Conservation (phyloP, 1,140 invertebrate genomes). For the Ceratoteleas bidentatus region DNA sequence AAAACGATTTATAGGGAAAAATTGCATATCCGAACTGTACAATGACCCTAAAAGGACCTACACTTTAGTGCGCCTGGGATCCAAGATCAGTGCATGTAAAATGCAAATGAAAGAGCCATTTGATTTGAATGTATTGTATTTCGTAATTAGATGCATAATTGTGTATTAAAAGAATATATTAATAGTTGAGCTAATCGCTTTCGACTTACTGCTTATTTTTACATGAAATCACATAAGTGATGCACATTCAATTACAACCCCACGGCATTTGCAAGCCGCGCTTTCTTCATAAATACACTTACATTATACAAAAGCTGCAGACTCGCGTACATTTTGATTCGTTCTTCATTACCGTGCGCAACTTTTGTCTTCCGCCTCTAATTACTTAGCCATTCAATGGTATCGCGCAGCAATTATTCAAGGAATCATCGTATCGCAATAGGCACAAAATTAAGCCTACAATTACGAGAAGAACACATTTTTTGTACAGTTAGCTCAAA, state of each 20-base stretch:
- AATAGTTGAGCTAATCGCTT: slow-evolving; percentile 64
- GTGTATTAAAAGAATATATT: slow-evolving; percentile 45
- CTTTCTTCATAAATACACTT: slow-evolving; percentile 38
- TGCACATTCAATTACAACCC: slow-evolving; percentile 39
- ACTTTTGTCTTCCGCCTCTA: not conserved
- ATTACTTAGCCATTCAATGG: not conserved
- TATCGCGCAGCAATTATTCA: not conserved
- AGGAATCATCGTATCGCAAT: too few relatives aligned
- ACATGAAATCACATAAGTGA: slow-evolving; percentile 47
- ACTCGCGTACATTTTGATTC: slow-evolving; percentile 28
- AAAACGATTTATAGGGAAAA: not conserved
- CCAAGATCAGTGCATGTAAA: not conserved
- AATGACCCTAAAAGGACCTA: too few relatives aligned
- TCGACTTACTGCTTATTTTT: slow-evolving; percentile 52
- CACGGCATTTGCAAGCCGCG: slow-evolving; percentile 28
- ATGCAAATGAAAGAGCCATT: slow-evolving; percentile 1
- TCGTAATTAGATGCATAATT: slow-evolving; percentile 42
- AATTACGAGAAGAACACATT: too few relatives aligned
- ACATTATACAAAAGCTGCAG: slow-evolving; percentile 27
- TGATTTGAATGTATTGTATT: slow-evolving; percentile 40
- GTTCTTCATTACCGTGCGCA: not conserved
- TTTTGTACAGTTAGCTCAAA: too few relatives aligned
- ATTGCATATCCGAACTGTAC: not conserved
- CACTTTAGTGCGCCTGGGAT: not conserved
- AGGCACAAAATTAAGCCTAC: too few relatives aligned